These are phyloP conservation scores for Mirza zaza DNA, from an alignment of 2,113 vertebrate species.

Conservation along the genomic window DNA sequence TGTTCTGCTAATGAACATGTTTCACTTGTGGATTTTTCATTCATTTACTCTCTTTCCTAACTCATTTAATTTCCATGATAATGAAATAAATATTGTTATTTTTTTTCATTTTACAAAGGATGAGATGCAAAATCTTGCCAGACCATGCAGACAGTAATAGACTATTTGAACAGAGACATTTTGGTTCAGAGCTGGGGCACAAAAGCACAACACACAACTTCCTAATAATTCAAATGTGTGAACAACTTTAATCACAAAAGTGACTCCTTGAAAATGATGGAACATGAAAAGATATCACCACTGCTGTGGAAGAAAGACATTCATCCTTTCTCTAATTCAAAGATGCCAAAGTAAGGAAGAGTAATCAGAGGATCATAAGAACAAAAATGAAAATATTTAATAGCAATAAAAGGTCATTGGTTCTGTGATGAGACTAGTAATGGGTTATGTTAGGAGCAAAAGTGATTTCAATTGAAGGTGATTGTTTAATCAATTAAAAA, in stretches of 20 bases:
- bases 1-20: background rate
- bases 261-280: background rate
- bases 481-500: background rate
- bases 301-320: background rate
- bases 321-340: background rate
- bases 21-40: constrained; percentile 19
- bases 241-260: constrained; percentile 13
- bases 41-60: background rate
- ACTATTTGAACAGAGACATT: background rate
- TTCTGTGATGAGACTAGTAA: background rate
- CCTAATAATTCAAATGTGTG: background rate
- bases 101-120: constrained; percentile 11
- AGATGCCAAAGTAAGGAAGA: background rate
- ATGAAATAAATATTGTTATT: background rate
- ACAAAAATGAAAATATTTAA: background rate
- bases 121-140: background rate
- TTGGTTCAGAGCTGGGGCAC: background rate
- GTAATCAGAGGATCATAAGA: background rate
- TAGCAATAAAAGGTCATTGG: background rate
- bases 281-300: background rate
- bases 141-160: background rate
- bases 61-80: background rate
- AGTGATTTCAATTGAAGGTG: background rate
- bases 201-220: background rate
- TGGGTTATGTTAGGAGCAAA: background rate